Evolutionary conservation across 35 echinoderm and acorn worm genomes (phyloP).

Genomic region (Apostichopus californicus): DNA sequence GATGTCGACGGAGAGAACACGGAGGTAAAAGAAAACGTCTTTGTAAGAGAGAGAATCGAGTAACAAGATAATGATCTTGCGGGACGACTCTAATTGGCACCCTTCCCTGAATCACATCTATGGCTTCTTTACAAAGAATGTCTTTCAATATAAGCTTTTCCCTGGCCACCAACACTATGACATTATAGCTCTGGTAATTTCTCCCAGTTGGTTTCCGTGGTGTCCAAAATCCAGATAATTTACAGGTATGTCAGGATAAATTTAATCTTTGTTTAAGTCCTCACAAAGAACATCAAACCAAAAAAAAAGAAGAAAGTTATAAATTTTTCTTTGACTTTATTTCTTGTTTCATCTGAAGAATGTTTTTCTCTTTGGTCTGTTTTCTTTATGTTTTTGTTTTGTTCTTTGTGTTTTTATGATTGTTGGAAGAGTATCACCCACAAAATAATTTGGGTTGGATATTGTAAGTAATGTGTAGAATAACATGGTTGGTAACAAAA

Average conservation of each 20-base stretch:
- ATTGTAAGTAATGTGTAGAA: too few species aligned
- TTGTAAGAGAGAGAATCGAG: conserved; percentile 4
- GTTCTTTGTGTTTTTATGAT: too few species aligned
- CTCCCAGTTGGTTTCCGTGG: conserved; percentile 21
- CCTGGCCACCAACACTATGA: background rate
- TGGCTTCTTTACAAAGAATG: background rate
- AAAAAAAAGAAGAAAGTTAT: background rate
- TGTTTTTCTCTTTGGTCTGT: background rate
- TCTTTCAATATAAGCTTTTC: background rate
- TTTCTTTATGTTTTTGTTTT: background rate
- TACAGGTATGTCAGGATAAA: background rate
- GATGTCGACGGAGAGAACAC: conserved; percentile 18
- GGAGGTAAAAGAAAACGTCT: background rate
- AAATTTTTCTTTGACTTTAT: background rate
- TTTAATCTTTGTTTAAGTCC: background rate
- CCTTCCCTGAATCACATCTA: conserved; percentile 10
- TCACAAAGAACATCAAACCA: background rate
- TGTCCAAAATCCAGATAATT: background rate
- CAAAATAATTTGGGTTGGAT: too few species aligned
- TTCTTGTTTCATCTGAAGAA: background rate
- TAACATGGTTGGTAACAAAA: too few species aligned
- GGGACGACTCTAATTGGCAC: conserved; percentile 27
- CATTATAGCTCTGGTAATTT: background rate
- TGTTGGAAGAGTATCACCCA: too few species aligned
- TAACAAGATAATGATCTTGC: conserved; percentile 38